Conservation (phyloP, 2,888 invertebrate species). For the Apamea sordens region DNA sequence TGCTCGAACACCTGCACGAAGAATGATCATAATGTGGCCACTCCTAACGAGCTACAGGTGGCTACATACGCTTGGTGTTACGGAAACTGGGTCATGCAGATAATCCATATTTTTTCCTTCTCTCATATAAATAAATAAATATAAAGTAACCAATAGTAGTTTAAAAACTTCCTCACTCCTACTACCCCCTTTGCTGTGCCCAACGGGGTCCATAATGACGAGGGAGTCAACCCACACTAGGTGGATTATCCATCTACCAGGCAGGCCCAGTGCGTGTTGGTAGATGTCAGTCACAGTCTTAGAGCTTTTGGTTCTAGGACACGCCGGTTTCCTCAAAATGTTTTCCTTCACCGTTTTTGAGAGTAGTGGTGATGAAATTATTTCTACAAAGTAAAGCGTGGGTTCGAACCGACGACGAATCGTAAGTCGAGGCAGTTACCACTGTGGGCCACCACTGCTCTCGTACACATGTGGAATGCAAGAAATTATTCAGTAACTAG, state of each 20-base stretch:
- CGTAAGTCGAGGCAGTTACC: background rate
- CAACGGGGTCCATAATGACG: background rate
- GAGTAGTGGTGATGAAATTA: background rate
- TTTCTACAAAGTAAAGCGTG: background rate
- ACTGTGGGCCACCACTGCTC: background rate
- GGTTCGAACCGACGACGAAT: background rate
- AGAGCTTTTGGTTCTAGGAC: background rate
- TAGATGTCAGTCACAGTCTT: background rate
- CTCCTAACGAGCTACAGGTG: constrained; percentile 20
- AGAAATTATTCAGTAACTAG: background rate
- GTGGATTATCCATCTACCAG: background rate
- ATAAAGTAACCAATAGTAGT: too few relatives aligned
- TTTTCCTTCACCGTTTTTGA: background rate
- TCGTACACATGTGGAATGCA: background rate
- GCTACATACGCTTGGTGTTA: background rate
- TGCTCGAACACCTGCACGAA: constrained; percentile 16
- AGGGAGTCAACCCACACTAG: background rate
- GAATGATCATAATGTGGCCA: background rate
- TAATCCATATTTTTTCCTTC: background rate
- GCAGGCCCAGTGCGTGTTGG: background rate
- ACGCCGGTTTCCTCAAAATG: background rate
- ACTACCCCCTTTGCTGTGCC: background rate
- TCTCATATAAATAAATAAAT: background rate
- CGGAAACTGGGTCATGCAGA: background rate
- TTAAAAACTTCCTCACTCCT: background rate